These are phyloP conservation scores for Garrulus glandarius DNA, from an alignment of 2,797 vertebrate genomes.

Conservation along the genomic window DNA sequence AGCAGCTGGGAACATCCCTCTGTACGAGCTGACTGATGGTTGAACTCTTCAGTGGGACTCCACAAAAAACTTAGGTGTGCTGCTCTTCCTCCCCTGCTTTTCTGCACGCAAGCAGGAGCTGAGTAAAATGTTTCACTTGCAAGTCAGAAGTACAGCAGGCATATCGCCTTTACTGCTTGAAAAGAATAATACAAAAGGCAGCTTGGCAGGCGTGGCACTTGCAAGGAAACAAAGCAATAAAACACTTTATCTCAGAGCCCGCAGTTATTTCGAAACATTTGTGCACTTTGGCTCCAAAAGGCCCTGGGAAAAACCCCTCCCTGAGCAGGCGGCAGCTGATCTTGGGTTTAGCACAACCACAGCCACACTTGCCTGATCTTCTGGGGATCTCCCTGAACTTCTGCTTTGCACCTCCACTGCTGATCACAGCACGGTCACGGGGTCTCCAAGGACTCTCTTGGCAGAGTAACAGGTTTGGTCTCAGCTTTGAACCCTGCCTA, in stretches of 20 bases:
- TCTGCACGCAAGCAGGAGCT: background rate
- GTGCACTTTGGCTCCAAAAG: background rate
- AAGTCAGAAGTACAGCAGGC: background rate
- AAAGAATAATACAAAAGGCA: background rate
- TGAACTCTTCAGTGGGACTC: background rate
- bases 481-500: background rate
- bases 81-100: background rate
- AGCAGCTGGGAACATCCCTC: background rate
- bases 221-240: background rate
- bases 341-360: background rate
- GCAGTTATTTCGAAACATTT: background rate
- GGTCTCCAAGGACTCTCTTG: background rate
- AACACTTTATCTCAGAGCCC: background rate
- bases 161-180: background rate
- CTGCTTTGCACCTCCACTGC: background rate
- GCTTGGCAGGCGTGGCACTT: background rate
- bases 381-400: background rate
- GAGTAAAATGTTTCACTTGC: background rate
- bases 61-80: accelerated
- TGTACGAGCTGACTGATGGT: background rate
- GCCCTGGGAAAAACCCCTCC: background rate
- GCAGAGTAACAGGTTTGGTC: background rate
- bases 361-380: background rate
- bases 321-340: background rate
- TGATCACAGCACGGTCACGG: background rate